These are phyloP conservation scores for Synergus umbraculus DNA, from an alignment of 2,888 invertebrate species.

Conservation along the genomic window DNA sequence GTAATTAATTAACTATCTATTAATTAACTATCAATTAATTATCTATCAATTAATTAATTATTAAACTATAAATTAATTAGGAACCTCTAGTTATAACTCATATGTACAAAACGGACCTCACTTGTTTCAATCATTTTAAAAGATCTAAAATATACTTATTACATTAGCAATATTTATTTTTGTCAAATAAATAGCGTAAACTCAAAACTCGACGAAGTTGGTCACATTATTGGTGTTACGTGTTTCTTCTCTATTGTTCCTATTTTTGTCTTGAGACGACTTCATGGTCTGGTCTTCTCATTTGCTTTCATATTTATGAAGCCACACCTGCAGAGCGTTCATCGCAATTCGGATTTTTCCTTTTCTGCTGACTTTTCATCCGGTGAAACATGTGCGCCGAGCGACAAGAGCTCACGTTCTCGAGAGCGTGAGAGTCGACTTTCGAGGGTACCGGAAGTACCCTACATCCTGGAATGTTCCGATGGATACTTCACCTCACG, in stretches of 20 bases:
- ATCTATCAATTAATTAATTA: too few species aligned
- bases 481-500: conserved; percentile 24
- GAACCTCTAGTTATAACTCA: too few species aligned
- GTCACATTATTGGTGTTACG: neutral
- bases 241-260: neutral
- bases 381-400: conserved; percentile 14
- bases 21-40: too few species aligned
- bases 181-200: too few species aligned
- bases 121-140: too few species aligned
- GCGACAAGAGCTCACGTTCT: conserved; percentile 35
- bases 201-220: neutral
- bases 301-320: neutral
- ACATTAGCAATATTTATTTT: too few species aligned
- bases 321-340: neutral
- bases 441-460: conserved; percentile 37
- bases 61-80: too few species aligned
- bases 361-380: conserved; percentile 34
- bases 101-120: too few species aligned
- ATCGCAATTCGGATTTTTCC: neutral
- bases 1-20: too few species aligned
- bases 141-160: too few species aligned
- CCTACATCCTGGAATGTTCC: conserved; percentile 39
- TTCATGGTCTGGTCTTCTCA: neutral
- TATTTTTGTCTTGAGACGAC: neutral
- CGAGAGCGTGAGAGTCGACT: conserved; percentile 18